Base-by-base conservation (phyloP, 1,140 invertebrate genomes). In the Pseudomyrmex flavicornis region DNA sequence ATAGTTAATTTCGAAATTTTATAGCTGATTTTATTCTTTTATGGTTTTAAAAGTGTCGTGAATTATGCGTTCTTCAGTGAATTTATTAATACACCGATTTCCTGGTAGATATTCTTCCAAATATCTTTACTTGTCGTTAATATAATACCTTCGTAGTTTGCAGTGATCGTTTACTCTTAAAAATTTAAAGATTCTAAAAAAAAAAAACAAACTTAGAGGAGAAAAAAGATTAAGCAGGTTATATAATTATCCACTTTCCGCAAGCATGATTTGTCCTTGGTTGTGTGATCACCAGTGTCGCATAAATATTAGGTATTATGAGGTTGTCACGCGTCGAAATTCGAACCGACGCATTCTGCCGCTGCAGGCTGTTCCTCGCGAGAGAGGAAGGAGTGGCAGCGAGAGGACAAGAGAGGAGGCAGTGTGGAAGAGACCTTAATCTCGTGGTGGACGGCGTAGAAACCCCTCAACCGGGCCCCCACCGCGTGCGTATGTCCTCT, bases 401-500 rank as follows among this genome's bases (percentile, higher is more conserved):
- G 50, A 10, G 4, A 8, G 8, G 50, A 54, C 13, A 17, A 2
- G 26, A 2, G 46, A 54, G 48, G 20, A 56, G 58, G 52, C 83
- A 58, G 76, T 85, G 77, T 88, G 87, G 86, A 88, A 56, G 82
- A 82, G 87, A 74, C 87, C 50, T 88, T 87, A 88, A 88, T 88
- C 86, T 85, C 61, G 66, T 72, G 46, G 59, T 74, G 86, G 58
- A 82, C 65, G 83, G 76, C 82, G 65, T 76, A 74, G 82, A 35
- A 66, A 52, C 44, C 72, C 72, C 20, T 83, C 61, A 48, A 17
- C 56, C 22, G 62, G 68, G 85, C 82, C 83, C 76, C 86, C 83
- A 77, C 79, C 85, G 80, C 80, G 86, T 86, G 88, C 75, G 84
- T 84, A 86, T 85, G 85, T 92, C 92, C 91, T 92, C 91, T 91